These are phyloP conservation scores for Cremastobaeus sp. DNA, from an alignment of 2,888 invertebrate species.

Conservation along the genomic window DNA sequence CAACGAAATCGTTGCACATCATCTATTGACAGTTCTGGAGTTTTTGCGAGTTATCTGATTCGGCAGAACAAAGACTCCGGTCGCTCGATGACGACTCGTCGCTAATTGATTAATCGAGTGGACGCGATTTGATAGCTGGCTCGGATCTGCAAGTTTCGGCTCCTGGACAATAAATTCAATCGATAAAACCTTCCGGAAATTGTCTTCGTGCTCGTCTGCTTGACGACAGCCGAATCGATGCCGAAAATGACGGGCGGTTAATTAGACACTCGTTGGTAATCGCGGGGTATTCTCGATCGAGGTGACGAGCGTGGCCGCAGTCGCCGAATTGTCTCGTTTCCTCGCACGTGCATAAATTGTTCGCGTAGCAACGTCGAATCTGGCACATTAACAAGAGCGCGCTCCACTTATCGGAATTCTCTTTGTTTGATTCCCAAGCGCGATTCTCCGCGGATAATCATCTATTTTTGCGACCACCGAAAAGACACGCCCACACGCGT, in stretches of 20 bases:
- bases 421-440: slow-evolving; percentile 45
- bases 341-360: slow-evolving; percentile 53
- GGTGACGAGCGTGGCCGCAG: slow-evolving; percentile 10
- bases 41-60: too few relatives aligned
- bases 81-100: too few relatives aligned
- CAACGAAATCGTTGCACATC: too few relatives aligned
- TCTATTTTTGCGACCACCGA: slow-evolving; percentile 41
- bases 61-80: too few relatives aligned
- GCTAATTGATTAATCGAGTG: too few relatives aligned
- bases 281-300: slow-evolving; percentile 3
- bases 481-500: slow-evolving; percentile 45
- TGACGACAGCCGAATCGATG: too few relatives aligned
- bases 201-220: too few relatives aligned
- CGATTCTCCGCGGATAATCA: slow-evolving; percentile 36
- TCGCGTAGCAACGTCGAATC: slow-evolving; percentile 48
- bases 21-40: too few relatives aligned
- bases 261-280: not conserved
- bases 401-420: slow-evolving; percentile 50
- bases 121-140: too few relatives aligned
- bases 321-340: slow-evolving; percentile 53
- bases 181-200: too few relatives aligned
- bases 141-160: too few relatives aligned
- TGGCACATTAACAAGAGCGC: slow-evolving; percentile 57
- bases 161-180: too few relatives aligned
- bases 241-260: not conserved